phyloP scores from a whole-genome alignment of 2,888 invertebrate species.

The Rotaria socialis region DNA sequence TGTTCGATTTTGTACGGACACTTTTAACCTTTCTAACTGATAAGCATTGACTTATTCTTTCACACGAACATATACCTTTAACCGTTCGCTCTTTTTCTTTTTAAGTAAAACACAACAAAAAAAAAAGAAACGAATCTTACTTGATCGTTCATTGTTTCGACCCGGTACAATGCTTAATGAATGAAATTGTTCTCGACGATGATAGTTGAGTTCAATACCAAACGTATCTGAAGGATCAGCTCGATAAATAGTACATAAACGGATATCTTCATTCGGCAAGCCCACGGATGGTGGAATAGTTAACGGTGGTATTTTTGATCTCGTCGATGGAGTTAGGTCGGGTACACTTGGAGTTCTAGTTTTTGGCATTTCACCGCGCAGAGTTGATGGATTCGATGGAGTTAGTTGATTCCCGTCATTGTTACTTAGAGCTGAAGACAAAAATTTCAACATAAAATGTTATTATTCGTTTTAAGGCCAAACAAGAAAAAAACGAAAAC shows the following conservation, averaged over 20 bases:
- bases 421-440: not conserved
- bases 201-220: slow-evolving; percentile 10
- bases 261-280: not conserved
- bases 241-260: slow-evolving; percentile 3
- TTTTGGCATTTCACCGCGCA: not conserved
- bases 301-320: not conserved
- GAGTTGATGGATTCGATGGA: not conserved
- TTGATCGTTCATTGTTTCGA: not conserved
- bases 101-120: no score
- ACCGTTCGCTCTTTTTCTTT: no score
- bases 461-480: no score
- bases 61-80: not conserved
- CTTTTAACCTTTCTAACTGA: not conserved
- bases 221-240: not conserved
- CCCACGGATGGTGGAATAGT: no score
- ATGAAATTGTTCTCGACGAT: slow-evolving; percentile 27
- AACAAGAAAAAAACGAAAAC: no score
- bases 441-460: not conserved
- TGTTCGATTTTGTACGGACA: no score
- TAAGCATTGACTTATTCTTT: not conserved
- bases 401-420: not conserved
- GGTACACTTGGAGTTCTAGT: not conserved
- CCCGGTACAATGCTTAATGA: not conserved
- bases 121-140: not conserved
- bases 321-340: not conserved